Evolutionary conservation across 2,888 invertebrate species (phyloP), one percentile per base, ranked within the genome.

Genomic region (Linyphia triangularis): DNA sequence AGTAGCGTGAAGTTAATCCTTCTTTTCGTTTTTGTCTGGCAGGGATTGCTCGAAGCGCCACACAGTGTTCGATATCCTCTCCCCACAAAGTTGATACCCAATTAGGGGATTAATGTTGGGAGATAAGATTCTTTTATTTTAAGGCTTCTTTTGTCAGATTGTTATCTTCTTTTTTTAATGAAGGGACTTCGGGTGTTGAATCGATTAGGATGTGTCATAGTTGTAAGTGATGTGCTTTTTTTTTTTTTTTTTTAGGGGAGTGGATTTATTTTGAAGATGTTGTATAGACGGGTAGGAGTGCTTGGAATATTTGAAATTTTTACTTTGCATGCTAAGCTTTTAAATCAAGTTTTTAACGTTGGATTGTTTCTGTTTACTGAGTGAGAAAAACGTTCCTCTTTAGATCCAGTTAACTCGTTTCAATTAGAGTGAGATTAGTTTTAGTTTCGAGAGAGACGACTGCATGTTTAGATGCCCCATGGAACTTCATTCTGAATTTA

Each of bases 1-100:
- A 43, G 72, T 70, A 19, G 57, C 30, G 65, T 65, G 79, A 79
- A 37, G 79, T 79, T 86, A 86, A 86, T 86, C 79, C 78, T 79
- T 79, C 85, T 79, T 22, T 79, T 73, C 33, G 28, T 22, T 33
- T 59, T 24, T 43, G 77, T 19, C 59, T 16, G 33, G n/a, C n/a
- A n/a, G n/a, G n/a, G n/a, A n/a, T n/a, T n/a, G n/a, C n/a, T 9
- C 33, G 0, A 13, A 2, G 16, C 51, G 51, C n/a, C 51, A 51
- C 51, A 16, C 51, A n/a, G n/a, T n/a, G 16, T 13, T 51, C 13
- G n/a, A 51, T n/a, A n/a, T n/a, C 9, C 51, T n/a, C n/a, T 51
- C n/a, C 33, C 33, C 33, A 9, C 4, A n/a, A 51, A 51, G n/a
- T 51, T 19, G 67, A 69, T 69, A 33, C 67, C 30, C 67, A 69